Percentiles rank a stretch among this genome's conserved stretches.
These are phyloP conservation scores for Acronicta psi DNA, from an alignment of 2,888 invertebrate species.

Conservation along the genomic window DNA sequence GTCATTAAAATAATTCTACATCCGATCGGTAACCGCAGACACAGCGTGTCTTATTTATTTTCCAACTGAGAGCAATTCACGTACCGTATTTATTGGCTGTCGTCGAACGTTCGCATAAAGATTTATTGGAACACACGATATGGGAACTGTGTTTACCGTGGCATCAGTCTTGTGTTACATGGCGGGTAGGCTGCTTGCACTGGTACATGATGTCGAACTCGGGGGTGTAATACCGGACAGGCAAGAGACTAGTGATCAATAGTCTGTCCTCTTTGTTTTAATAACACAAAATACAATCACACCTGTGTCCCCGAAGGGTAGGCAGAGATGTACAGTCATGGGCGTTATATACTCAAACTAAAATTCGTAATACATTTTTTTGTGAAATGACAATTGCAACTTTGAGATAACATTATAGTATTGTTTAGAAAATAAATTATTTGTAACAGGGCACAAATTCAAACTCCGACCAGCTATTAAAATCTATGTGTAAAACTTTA, in stretches of 20 bases:
- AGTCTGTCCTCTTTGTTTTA: no score
- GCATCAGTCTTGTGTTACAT: slow-evolving; percentile 40
- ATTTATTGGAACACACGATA: slow-evolving; percentile 67
- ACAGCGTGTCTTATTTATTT: slow-evolving; percentile 72
- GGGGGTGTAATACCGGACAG: neutral
- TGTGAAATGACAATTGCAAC: no score
- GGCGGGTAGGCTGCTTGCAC: slow-evolving; percentile 7
- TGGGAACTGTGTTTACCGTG: slow-evolving; percentile 50
- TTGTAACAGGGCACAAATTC: no score
- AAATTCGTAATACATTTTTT: no score
- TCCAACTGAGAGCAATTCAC: slow-evolving; percentile 72
- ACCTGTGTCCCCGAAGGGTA: no score
- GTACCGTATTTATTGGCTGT: slow-evolving; percentile 69
- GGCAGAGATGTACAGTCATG: no score
- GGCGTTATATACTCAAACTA: no score
- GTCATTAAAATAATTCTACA: slow-evolving; percentile 58
- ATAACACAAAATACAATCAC: no score
- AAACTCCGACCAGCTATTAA: no score
- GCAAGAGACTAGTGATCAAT: neutral
- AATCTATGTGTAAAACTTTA: no score
- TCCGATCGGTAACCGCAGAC: slow-evolving; percentile 57
- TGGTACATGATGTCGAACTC: neutral
- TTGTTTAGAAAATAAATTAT: no score
- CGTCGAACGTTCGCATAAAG: slow-evolving; percentile 61
- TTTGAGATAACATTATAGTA: no score